Conservation (phyloP, 2,888 invertebrate genomes). For the Rhagophthalmus giganteus region DNA sequence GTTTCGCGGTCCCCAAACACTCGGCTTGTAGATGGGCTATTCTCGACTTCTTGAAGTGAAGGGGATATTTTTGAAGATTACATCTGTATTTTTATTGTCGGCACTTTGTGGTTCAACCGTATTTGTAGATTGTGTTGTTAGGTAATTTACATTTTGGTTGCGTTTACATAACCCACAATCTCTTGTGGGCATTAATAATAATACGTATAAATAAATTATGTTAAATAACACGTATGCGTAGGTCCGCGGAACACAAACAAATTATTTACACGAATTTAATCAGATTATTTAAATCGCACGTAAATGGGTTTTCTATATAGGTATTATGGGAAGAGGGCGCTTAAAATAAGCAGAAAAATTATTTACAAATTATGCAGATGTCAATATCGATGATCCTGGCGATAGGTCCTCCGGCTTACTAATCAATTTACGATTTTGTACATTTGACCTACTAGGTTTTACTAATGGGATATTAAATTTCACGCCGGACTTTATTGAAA, state of each 20-base stretch:
- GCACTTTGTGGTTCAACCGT: constrained; percentile 11
- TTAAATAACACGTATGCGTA: too few relatives aligned
- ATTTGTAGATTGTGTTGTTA: constrained; percentile 8
- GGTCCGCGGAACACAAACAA: too few relatives aligned
- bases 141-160: not conserved
- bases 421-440: not conserved
- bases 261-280: too few relatives aligned
- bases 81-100: constrained; percentile 30
- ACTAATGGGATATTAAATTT: not conserved
- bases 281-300: too few relatives aligned
- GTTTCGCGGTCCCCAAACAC: constrained; percentile 26
- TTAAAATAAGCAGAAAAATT: not conserved
- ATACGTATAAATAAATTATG: not conserved
- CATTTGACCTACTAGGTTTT: not conserved
- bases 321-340: not conserved
- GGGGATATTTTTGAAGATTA: constrained; percentile 23
- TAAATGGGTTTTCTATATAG: too few relatives aligned
- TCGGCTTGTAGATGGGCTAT: constrained; percentile 11
- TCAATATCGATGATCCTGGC: not conserved
- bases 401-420: not conserved
- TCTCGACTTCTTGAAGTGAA: constrained; percentile 22
- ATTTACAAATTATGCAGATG: not conserved
- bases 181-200: not conserved
- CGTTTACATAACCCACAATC: not conserved
- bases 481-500: not conserved